A percentile compares a stretch with the other conserved stretches of the same genome.
Conservation (phyloP, 2,113 vertebrate species). For the Triplophysa rosa region DNA sequence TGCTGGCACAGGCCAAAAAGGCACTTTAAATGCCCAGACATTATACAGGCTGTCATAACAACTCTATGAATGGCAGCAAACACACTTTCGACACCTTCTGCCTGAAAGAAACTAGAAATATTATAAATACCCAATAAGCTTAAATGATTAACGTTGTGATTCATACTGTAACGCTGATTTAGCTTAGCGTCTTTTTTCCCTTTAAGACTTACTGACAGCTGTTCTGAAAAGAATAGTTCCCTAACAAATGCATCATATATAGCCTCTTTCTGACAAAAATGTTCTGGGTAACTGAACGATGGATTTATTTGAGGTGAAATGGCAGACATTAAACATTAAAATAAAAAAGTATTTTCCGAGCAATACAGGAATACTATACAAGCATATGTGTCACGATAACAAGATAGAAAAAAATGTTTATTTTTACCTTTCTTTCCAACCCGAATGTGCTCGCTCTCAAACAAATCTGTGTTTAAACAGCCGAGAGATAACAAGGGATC, state of each 20-base stretch:
- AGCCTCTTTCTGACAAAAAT: slow-evolving; percentile 6
- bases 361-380: slow-evolving; percentile 25
- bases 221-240: too few relatives aligned
- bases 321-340: slow-evolving; percentile 9
- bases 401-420: neutral
- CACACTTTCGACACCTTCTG: too few relatives aligned
- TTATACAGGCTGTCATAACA: neutral
- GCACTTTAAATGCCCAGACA: slow-evolving; percentile 4
- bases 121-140: too few relatives aligned
- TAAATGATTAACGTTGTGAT: too few relatives aligned
- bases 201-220: too few relatives aligned
- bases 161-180: neutral
- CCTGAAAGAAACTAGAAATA: too few relatives aligned
- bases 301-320: slow-evolving; percentile 3
- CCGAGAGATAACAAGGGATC: slow-evolving; percentile 17
- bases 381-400: slow-evolving; percentile 9
- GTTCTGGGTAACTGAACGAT: neutral
- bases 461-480: slow-evolving; percentile 67
- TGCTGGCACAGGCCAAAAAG: neutral
- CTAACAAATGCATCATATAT: neutral
- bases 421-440: slow-evolving; percentile 73
- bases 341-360: slow-evolving; percentile 9
- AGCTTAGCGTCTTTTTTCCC: too few relatives aligned
- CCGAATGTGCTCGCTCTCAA: slow-evolving; percentile 74
- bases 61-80: neutral